Evolutionary conservation across 2,113 vertebrate genomes (phyloP), one percentile per base, ranked within the genome.

Genomic region (Sinocyclocheilus anophthalmus): DNA sequence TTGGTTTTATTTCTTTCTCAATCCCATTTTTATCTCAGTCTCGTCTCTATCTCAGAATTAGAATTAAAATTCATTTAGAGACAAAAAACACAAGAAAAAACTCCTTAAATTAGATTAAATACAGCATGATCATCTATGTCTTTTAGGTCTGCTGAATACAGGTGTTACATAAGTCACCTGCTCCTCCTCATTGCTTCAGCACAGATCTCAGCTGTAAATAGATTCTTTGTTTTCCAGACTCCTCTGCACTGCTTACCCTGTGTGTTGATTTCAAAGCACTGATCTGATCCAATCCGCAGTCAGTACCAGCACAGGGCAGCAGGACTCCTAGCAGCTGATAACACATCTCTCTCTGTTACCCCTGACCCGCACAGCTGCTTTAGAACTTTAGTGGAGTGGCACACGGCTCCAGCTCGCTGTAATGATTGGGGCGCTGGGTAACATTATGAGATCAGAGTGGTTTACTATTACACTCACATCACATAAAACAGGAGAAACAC

Each of bases 401-500:
- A 20, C 89, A 80, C 79, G 85, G 85, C 88, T 91, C 86, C 85
- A 73, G 67, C 70, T 90, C 88, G 91, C 90, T 91, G 91, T 87
- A 88, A 91, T 92, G 87, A 93, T 92, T 93, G 90, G 90, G 89
- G 84, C 86, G 88, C 89, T 85, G 57, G 88, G 91, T 90, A 90
- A 90, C 89, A 92, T 93, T 91, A 92, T 92, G 90, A 87, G 91
- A 94, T 93, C 89, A 92, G 88, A 88, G 90, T 88, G 90, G 92
- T 92, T 92, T 93, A 90, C 83, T 30, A 4, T 88, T 88, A 88
- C 88, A 76, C 91, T 93, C 89, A 79, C 84, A 92, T 94, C 89
- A 88, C 84, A 91, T 92, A 90, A 93, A 93, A 90, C 76, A 90
- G 83, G 87, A 86, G 91, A 90, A 86, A 91, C 92, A 92, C 57